Evolutionary conservation across 2,797 vertebrate genomes (phyloP), one percentile per base, ranked within the genome.

Genomic region (Sphaeramia orbicularis): DNA sequence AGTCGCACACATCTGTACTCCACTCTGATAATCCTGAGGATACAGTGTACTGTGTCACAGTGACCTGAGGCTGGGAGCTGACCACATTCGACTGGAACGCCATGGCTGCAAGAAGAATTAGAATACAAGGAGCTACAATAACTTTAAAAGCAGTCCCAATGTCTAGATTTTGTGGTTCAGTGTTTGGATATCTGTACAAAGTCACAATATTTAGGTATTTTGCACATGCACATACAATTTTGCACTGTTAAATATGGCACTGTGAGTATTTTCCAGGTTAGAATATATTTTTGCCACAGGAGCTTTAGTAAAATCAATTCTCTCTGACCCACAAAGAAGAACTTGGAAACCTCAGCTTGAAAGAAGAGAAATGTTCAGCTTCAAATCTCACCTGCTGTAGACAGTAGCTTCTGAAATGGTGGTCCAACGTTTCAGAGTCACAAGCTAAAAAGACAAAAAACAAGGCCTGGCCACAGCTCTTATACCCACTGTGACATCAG

Each of bases 1-100:
- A 94, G 86, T 94, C 93, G 9, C 91, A 94, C 59, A 90, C 68
- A 14, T 88, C 87, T 47, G 94, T 87, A 65, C 66, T 94, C 94
- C 93, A 95, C 0, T 92, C 81, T 4, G 89, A 78, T 8, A 61
- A 45, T 10, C 45, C 77, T 0, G 86, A 41, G 7, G 90, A 69
- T 19, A 92, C 74, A 0, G 80, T 78, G 83, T 89, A 93, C 80
- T 83, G 91, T 18, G 84, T 91, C 58, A 91, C 80, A 0, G 83
- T 76, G 54, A 90, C 65, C 78, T 92, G 89, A 51, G 93, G 92
- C 83, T 95, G 94, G 0, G 88, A 78, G 78, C 1, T 92, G 74
- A 94, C 86, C 44, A 89, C 83, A 37, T 86, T 91, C 10, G 92
- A 48, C 67, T 94, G 93, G 80, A 89, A 94, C 0, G 78, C 69